Conservation (phyloP, 2,888 invertebrate genomes). For the Halocaridina rubra region DNA sequence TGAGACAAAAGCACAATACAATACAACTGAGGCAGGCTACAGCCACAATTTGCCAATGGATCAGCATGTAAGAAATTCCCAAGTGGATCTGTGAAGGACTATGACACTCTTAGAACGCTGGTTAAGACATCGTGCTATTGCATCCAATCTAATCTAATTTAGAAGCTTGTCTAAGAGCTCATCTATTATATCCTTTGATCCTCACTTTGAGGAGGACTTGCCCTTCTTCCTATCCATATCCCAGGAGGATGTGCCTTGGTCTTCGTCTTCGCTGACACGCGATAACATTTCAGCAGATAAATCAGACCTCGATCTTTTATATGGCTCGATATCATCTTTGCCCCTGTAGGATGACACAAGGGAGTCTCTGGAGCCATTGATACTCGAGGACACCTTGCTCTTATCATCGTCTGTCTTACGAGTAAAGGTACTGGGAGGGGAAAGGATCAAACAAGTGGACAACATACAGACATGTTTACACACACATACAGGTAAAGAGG, state of each 20-base stretch:
- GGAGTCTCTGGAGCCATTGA: slow-evolving; percentile 60
- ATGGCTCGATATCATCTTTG: slow-evolving; percentile 32
- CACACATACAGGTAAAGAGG: neutral
- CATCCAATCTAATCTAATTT: no score
- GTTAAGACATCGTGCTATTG: no score
- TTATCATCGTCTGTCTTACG: slow-evolving; percentile 44
- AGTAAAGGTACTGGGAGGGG: slow-evolving; percentile 33
- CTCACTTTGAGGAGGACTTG: slow-evolving; percentile 26
- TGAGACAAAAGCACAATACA: no score
- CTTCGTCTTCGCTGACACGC: slow-evolving; percentile 12
- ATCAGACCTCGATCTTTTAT: slow-evolving; percentile 51
- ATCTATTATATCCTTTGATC: no score
- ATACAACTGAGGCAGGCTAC: no score
- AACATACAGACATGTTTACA: neutral
- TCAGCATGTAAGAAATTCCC: no score
- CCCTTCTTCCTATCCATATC: neutral
- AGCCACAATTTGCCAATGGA: no score
- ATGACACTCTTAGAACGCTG: no score
- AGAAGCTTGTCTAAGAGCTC: no score
- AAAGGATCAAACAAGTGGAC: neutral
- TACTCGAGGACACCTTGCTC: slow-evolving; percentile 34
- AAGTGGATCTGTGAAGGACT: no score
- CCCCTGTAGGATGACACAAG: slow-evolving; percentile 52
- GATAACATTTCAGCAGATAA: slow-evolving; percentile 25
- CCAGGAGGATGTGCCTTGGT: neutral